Percentiles rank a stretch among this genome's conserved stretches.
Conservation (phyloP, 2,797 vertebrate genomes). For the Microctenopoma lineatum region DNA sequence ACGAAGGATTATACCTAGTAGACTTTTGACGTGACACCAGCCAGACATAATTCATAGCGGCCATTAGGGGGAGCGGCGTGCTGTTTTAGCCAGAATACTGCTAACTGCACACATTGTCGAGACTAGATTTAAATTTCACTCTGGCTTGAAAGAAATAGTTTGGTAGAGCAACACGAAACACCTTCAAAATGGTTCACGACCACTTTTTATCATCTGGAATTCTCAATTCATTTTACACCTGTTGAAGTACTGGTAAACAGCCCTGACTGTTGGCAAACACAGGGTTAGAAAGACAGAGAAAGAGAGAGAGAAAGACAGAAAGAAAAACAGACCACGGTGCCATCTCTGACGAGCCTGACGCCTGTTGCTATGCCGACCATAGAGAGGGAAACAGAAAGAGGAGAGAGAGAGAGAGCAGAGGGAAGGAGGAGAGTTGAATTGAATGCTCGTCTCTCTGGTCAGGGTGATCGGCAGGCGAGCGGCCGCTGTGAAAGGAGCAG, state of each 20-base stretch:
- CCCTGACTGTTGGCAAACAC: conserved; percentile 42
- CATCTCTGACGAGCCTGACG: conserved; percentile 80
- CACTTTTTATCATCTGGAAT: conserved; percentile 5
- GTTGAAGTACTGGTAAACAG: conserved; percentile 40
- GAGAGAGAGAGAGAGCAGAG: conserved; percentile 42
- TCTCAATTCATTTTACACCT: conserved; percentile 38
- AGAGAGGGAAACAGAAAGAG: conserved; percentile 70
- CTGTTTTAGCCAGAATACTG: conserved; percentile 7
- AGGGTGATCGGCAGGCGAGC: conserved; percentile 62
- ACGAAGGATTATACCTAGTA: conserved; percentile 19
- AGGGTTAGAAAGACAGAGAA: conserved; percentile 46
- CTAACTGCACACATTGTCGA: conserved; percentile 32
- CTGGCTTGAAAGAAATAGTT: conserved; percentile 1
- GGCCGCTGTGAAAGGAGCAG: conserved; percentile 58
- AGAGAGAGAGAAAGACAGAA: conserved; percentile 41
- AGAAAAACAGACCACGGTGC: conserved; percentile 70
- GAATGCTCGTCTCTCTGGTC: conserved; percentile 69
- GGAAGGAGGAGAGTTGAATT: conserved; percentile 53
- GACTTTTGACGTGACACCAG: conserved; percentile 16
- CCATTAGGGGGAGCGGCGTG: conserved; percentile 49
- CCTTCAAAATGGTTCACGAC: background rate
- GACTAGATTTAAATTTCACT: conserved; percentile 22
- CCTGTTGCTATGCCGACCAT: conserved; percentile 88
- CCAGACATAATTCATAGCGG: conserved; percentile 21
- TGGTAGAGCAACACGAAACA: background rate